Evolutionary conservation across 1,140 invertebrate species (phyloP), one percentile per base, ranked within the genome.

Genomic region (Mylabris phalerata): DNA sequence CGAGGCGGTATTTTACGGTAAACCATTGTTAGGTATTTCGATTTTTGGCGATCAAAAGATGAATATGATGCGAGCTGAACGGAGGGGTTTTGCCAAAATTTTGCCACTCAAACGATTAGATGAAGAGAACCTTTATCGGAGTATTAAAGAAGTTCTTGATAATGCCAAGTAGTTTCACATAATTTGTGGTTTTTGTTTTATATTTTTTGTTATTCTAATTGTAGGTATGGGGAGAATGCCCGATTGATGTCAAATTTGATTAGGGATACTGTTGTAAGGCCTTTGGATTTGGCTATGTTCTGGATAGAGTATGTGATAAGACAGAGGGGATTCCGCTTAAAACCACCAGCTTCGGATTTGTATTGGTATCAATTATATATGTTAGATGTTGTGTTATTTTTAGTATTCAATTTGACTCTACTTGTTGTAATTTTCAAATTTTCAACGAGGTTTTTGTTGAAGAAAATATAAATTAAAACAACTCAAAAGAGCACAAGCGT

Each of bases 11-110:
- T 74, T 76, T 55, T 66, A 73, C 56, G 79, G 76, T 9, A 73
- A 79, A 3, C 80, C 81, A 3, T 62, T 83, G 11, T 44, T 82
- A 2, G 71, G 65, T 9, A 63, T 75, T n/a, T 73, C 74, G 10
- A 61, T 73, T 11, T 72, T 64, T 51, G 65, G 60, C 1, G 73
- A 73, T 59, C 72, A 73, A 54, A 61, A 57, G 41, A 55, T 63
- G 7, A 73, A 71, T 45, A 59, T 61, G 4, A 73, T 27, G 67
- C 69, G 19, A 64, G 63, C 9, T 65, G 71, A 13, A 24, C 19
- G 25, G n/a, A 43, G 51, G 50, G 58, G 62, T 32, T 64, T 73
- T 44, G 77, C 68, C 3, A 41, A 70, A 4, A 62, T 58, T 13
- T 19, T 78, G 3, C 25, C 67, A n/a, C 67, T 61, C 39, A 45